A percentile compares a stretch with the other conserved stretches of the same genome.
Evolutionary conservation across 2,888 invertebrate species (phyloP).

Genomic region (Lomographa bimaculata): DNA sequence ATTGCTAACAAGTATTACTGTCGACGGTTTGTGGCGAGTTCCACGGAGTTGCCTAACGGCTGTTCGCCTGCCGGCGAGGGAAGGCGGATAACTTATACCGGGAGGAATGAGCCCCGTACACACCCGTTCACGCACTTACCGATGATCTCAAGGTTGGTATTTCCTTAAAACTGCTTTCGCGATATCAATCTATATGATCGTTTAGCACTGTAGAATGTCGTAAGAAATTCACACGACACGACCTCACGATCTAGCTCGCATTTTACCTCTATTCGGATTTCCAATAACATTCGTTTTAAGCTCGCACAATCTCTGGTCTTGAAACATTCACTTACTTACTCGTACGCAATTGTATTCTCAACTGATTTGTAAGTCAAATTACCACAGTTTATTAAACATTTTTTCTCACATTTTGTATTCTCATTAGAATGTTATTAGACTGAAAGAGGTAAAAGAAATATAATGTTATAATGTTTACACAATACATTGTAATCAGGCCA

Average conservation of each 20-base stretch:
- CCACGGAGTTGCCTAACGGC: slow-evolving; percentile 73
- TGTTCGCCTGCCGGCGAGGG: slow-evolving; percentile 78
- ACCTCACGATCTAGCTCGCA: slow-evolving; percentile 63
- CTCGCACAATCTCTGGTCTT: slow-evolving; percentile 28
- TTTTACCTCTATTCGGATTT: slow-evolving; percentile 65
- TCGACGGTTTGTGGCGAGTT: slow-evolving; percentile 66
- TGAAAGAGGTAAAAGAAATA: not conserved
- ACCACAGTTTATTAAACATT: no score
- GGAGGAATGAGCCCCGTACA: slow-evolving; percentile 83
- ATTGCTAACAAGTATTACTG: slow-evolving; percentile 76
- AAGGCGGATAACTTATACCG: slow-evolving; percentile 74
- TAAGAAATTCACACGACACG: slow-evolving; percentile 63
- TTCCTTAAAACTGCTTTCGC: slow-evolving; percentile 14
- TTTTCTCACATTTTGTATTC: slow-evolving; percentile 29
- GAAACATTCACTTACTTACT: slow-evolving; percentile 48
- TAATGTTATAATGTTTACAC: no score
- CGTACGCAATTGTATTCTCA: slow-evolving; percentile 2
- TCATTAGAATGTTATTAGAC: slow-evolving; percentile 17
- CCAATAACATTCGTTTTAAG: slow-evolving; percentile 45
- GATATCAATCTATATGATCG: slow-evolving; percentile 2
- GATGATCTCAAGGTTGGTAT: slow-evolving; percentile 78
- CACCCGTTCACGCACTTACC: slow-evolving; percentile 76
- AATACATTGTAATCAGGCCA: no score
- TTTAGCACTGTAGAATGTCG: slow-evolving; percentile 45
- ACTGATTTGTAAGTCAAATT: no score